phyloP scores from a whole-genome alignment of 2,888 invertebrate species.

The Heliconius ismenius region DNA sequence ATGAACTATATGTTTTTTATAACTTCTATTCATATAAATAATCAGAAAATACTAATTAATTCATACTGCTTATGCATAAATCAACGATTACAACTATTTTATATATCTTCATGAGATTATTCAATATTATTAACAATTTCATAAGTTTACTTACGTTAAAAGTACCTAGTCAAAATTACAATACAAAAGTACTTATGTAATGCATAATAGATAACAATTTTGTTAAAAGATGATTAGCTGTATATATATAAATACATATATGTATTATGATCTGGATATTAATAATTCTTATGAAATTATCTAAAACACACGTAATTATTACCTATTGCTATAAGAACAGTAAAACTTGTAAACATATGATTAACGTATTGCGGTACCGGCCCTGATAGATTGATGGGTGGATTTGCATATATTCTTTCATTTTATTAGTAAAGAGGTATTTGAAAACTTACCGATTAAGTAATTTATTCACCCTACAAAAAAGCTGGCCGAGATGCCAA shows the following conservation, averaged over 20 bases:
- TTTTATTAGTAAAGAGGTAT: too few relatives aligned
- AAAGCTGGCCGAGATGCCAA: neutral
- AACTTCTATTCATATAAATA: neutral
- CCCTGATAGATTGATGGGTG: too few relatives aligned
- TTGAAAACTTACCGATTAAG: too few relatives aligned
- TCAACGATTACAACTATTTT: too few relatives aligned
- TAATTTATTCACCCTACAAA: too few relatives aligned
- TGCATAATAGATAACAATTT: conserved; percentile 10
- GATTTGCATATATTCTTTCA: too few relatives aligned
- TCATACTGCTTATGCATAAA: neutral
- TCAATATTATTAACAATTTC: neutral
- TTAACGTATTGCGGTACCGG: neutral
- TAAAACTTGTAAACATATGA: neutral
- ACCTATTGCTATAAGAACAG: neutral
- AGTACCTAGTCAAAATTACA: conserved; percentile 16
- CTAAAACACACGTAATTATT: neutral
- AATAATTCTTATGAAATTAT: conserved; percentile 1
- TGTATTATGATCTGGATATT: neutral
- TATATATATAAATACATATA: neutral
- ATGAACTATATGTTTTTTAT: too few relatives aligned
- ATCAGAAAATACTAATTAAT: neutral
- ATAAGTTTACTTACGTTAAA: neutral
- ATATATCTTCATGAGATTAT: neutral
- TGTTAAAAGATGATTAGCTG: neutral
- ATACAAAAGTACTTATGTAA: conserved; percentile 6